Evolutionary conservation across 2,888 invertebrate genomes (phyloP).

Genomic region (Charanyca ferruginea): DNA sequence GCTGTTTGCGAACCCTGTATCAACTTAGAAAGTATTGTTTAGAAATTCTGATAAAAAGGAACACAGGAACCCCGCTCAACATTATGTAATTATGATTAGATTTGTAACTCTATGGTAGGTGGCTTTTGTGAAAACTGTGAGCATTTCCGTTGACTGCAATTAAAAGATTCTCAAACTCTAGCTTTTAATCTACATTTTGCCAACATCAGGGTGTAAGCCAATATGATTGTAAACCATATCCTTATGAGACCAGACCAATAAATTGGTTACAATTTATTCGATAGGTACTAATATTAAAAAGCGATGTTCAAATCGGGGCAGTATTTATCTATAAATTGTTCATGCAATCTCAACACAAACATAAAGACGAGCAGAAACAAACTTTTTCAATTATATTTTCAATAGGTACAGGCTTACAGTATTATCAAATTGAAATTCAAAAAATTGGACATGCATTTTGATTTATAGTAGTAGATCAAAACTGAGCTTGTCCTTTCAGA

Average conservation of each 20-base stretch:
- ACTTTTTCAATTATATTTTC: slow-evolving; percentile 64
- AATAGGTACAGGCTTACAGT: slow-evolving; percentile 38
- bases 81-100: neutral
- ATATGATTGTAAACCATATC: slow-evolving; percentile 9
- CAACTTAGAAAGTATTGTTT: slow-evolving; percentile 12
- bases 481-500: neutral
- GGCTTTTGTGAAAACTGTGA: neutral
- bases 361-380: slow-evolving; percentile 41
- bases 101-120: neutral
- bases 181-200: neutral
- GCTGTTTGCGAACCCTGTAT: slow-evolving; percentile 24
- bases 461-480: slow-evolving; percentile 13
- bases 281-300: neutral
- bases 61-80: neutral
- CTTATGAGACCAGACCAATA: neutral
- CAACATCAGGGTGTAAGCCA: neutral
- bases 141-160: neutral
- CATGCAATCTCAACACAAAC: slow-evolving; percentile 20
- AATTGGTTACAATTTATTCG: slow-evolving; percentile 2
- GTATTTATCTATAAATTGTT: slow-evolving; percentile 3
- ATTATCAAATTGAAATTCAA: slow-evolving; percentile 35
- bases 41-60: slow-evolving; percentile 17
- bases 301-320: slow-evolving; percentile 17
- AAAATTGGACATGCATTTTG: slow-evolving; percentile 23
- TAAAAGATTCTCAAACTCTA: neutral